Conservation (phyloP, 2,888 invertebrate genomes). For the Agrotis segetum region DNA sequence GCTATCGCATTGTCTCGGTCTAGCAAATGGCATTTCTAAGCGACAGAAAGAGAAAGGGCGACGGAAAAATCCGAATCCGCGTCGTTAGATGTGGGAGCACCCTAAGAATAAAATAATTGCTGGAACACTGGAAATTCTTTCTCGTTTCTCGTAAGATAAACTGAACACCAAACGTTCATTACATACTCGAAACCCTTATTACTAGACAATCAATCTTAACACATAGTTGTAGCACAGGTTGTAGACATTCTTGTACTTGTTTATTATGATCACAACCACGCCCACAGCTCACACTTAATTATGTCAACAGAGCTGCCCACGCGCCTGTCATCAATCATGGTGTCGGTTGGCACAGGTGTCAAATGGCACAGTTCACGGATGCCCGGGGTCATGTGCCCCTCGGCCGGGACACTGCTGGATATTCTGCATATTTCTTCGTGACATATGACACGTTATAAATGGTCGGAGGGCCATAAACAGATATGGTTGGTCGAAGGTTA, state of each 20-base stretch:
- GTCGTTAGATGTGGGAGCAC: too few relatives aligned
- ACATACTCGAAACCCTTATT: neutral
- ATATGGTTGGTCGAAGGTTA: neutral
- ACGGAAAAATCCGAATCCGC: too few relatives aligned
- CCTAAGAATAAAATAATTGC: too few relatives aligned
- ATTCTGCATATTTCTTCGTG: slow-evolving; percentile 19
- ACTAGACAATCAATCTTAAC: neutral
- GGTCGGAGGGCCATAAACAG: neutral
- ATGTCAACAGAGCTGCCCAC: slow-evolving; percentile 29
- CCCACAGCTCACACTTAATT: slow-evolving; percentile 12
- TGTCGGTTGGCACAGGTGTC: slow-evolving; percentile 9
- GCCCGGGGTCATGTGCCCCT: slow-evolving; percentile 7
- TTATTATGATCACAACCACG: slow-evolving; percentile 12
- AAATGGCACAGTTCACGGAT: slow-evolving; percentile 41
- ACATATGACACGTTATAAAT: slow-evolving; percentile 11
- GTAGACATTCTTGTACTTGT: slow-evolving; percentile 1
- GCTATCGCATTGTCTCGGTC: too few relatives aligned
- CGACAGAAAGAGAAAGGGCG: too few relatives aligned
- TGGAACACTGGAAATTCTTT: too few relatives aligned
- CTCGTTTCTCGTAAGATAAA: neutral
- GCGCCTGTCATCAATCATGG: slow-evolving; percentile 41
- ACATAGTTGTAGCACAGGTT: too few relatives aligned
- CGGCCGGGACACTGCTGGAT: neutral
- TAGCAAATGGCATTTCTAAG: too few relatives aligned
- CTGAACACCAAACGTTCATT: neutral